Conservation (phyloP, 1,140 invertebrate species). For the Proctacanthus coquilletti region DNA sequence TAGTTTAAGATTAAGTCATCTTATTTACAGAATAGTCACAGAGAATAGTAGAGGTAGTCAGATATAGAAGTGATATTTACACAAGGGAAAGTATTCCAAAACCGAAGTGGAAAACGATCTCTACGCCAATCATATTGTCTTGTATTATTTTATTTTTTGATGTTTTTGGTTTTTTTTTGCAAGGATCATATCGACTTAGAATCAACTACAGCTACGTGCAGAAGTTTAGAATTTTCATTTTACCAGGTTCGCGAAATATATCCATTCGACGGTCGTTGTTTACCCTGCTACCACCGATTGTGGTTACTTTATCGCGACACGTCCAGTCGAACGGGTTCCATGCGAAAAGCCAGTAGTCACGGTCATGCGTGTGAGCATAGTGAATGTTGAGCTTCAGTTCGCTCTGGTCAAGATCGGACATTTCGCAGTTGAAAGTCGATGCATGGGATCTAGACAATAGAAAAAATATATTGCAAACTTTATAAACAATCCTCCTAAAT, state of each 20-base stretch:
- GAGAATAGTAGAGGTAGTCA: no score
- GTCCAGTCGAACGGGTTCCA: conserved; percentile 39
- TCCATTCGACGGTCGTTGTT: conserved; percentile 30
- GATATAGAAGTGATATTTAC: no score
- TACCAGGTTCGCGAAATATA: conserved; percentile 30
- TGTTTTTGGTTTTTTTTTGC: background rate
- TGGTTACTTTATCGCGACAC: conserved; percentile 29
- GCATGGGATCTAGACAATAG: conserved; percentile 14
- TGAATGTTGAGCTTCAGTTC: conserved; percentile 46
- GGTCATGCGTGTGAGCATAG: conserved; percentile 35
- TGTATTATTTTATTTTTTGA: background rate
- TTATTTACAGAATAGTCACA: no score
- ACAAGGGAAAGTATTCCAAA: no score
- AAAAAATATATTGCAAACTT: conserved; percentile 4
- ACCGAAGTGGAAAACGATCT: no score
- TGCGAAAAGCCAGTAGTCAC: conserved; percentile 41
- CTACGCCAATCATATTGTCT: background rate
- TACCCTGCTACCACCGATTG: conserved; percentile 25
- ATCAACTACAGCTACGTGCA: conserved; percentile 15
- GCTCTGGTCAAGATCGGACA: conserved; percentile 47
- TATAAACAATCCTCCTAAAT: background rate
- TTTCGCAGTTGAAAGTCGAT: conserved; percentile 37
- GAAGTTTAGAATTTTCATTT: conserved; percentile 27
- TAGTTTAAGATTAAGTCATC: no score
- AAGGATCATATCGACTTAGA: background rate